Percentiles rank a stretch among this genome's conserved stretches.
Evolutionary conservation across 2,888 invertebrate genomes (phyloP).

Genomic region (Platycheirus rosarum): DNA sequence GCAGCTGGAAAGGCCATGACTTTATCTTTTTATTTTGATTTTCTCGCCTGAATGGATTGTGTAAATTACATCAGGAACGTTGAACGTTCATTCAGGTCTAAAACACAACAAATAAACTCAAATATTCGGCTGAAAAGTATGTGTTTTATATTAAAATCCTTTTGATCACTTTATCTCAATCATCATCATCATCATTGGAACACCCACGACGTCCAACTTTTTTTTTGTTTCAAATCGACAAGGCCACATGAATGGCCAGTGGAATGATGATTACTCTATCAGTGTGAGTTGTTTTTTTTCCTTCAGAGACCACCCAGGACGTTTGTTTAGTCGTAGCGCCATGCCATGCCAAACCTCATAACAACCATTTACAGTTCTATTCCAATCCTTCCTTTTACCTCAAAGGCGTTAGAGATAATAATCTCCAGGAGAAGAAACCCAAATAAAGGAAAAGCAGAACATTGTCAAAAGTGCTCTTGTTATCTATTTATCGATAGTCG

Average conservation of each 20-base stretch:
- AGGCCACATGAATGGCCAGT: slow-evolving; percentile 18
- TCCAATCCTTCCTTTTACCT: slow-evolving; percentile 19
- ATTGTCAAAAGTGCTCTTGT: slow-evolving; percentile 58
- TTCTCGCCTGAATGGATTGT: too few relatives aligned
- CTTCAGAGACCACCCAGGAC: slow-evolving; percentile 54
- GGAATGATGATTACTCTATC: slow-evolving; percentile 55
- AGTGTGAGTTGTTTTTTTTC: slow-evolving; percentile 18
- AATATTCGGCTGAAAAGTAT: not conserved
- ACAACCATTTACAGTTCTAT: slow-evolving; percentile 41
- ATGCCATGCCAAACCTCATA: slow-evolving; percentile 21
- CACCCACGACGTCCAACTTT: slow-evolving; percentile 47
- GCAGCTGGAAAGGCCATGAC: too few relatives aligned
- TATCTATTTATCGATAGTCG: slow-evolving; percentile 70
- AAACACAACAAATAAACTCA: not conserved
- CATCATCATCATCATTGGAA: slow-evolving; percentile 33
- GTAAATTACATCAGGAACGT: too few relatives aligned
- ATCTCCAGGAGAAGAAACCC: slow-evolving; percentile 11
- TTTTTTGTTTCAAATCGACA: slow-evolving; percentile 57
- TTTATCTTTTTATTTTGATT: too few relatives aligned
- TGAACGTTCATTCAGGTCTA: too few relatives aligned
- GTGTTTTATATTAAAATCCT: slow-evolving; percentile 16
- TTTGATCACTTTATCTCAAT: slow-evolving; percentile 33
- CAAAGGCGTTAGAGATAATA: slow-evolving; percentile 57
- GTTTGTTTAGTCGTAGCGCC: slow-evolving; percentile 48
- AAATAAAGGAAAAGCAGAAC: slow-evolving; percentile 1